Evolutionary conservation across 1,140 invertebrate genomes (phyloP).

Genomic region (Nautilus pompilius): DNA sequence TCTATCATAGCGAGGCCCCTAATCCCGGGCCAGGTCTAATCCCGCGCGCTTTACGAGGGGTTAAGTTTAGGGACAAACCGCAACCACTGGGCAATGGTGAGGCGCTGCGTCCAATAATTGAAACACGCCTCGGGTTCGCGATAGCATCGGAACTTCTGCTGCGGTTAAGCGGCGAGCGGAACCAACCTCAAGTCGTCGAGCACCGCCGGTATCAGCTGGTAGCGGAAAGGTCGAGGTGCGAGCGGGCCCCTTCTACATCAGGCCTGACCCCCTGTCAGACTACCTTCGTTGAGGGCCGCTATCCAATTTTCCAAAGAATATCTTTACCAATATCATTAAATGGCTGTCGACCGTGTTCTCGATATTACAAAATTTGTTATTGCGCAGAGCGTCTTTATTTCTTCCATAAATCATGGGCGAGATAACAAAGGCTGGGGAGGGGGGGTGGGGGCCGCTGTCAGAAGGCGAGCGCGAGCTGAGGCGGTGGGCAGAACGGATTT

Average conservation of each 20-base stretch:
- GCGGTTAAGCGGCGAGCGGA: too few relatives aligned
- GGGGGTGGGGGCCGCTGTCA: too few relatives aligned
- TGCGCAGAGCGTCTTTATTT: background rate
- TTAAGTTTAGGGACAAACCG: background rate
- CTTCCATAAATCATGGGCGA: background rate
- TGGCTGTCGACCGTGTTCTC: background rate
- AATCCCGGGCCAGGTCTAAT: background rate
- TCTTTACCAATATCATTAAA: constrained; percentile 1
- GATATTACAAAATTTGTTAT: constrained; percentile 1
- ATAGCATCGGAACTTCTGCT: too few relatives aligned
- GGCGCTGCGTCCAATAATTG: background rate
- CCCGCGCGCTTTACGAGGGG: background rate
- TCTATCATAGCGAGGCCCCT: background rate
- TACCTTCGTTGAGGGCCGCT: background rate
- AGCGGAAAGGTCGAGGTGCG: too few relatives aligned
- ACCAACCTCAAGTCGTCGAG: too few relatives aligned
- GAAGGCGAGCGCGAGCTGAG: too few relatives aligned
- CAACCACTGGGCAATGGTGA: background rate
- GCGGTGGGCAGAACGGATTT: too few relatives aligned
- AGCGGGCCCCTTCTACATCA: too few relatives aligned
- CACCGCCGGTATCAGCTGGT: too few relatives aligned
- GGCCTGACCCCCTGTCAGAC: background rate
- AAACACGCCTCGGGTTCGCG: background rate
- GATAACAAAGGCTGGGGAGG: constrained; percentile 2
- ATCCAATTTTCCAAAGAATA: constrained; percentile 2